These are phyloP conservation scores for Novumbra hubbsi DNA, from an alignment of 2,797 vertebrate species.

Conservation along the genomic window DNA sequence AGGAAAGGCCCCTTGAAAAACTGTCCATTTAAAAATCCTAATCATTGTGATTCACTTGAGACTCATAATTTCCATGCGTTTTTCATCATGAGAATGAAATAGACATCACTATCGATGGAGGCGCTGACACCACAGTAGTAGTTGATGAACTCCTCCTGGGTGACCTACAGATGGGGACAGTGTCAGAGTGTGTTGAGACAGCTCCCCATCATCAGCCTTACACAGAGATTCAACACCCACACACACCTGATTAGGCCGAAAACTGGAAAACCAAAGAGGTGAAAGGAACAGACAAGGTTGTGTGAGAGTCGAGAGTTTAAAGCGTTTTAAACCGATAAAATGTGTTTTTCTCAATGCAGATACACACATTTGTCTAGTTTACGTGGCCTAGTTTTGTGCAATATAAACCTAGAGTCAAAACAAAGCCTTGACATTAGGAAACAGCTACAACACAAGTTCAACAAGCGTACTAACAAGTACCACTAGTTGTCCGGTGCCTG, in stretches of 20 bases:
- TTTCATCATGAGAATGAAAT: slow-evolving; percentile 86
- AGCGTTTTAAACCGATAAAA: background rate
- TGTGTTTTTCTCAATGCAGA: background rate
- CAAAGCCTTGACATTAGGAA: slow-evolving; percentile 27
- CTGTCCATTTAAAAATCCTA: slow-evolving; percentile 5
- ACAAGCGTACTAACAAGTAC: background rate
- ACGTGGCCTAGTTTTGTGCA: too few species aligned
- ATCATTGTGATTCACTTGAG: slow-evolving; percentile 7
- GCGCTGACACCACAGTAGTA: slow-evolving; percentile 84
- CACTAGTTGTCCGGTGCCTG: background rate
- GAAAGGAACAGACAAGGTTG: background rate
- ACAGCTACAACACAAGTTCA: slow-evolving; percentile 3
- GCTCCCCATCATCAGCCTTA: background rate
- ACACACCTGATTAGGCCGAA: slow-evolving; percentile 11
- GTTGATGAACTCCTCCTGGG: slow-evolving; percentile 82
- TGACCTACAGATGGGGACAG: slow-evolving; percentile 68
- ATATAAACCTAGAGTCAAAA: slow-evolving; percentile 12
- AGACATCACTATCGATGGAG: slow-evolving; percentile 81
- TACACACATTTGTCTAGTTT: background rate
- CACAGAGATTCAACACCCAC: background rate
- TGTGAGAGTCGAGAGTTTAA: background rate
- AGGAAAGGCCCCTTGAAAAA: background rate
- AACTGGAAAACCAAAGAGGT: slow-evolving; percentile 2
- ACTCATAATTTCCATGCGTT: slow-evolving; percentile 81
- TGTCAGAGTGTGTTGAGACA: slow-evolving; percentile 10